phyloP scores from a whole-genome alignment of 1,140 invertebrate species.

The Drosophila pandora region DNA sequence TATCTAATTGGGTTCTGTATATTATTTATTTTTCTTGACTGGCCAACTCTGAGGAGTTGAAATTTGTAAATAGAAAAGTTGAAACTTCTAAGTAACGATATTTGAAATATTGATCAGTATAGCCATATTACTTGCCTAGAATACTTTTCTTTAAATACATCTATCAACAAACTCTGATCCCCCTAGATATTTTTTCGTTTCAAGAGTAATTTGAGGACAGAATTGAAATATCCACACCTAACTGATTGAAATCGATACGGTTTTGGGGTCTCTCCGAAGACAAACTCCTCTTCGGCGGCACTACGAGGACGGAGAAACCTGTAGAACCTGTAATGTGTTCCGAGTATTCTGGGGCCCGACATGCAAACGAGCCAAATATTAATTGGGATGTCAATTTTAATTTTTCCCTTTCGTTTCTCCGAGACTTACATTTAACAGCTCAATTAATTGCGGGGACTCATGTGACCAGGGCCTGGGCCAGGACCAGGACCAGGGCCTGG shows the following conservation, averaged over 20 bases:
- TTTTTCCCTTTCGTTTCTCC: constrained; percentile 78
- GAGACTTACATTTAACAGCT: constrained; percentile 80
- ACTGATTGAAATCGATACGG: constrained; percentile 46
- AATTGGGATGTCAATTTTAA: constrained; percentile 74
- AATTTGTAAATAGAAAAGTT: neutral
- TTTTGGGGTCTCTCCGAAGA: neutral
- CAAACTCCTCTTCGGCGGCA: constrained; percentile 15
- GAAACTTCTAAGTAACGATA: too few relatives aligned
- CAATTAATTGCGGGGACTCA: constrained; percentile 73
- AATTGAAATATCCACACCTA: constrained; percentile 51
- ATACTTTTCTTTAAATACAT: too few relatives aligned
- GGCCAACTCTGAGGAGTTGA: neutral
- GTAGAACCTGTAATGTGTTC: constrained; percentile 42
- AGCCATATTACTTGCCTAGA: too few relatives aligned
- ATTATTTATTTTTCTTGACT: constrained; percentile 11
- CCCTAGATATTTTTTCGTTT: neutral
- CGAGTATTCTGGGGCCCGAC: constrained; percentile 40
- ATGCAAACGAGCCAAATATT: constrained; percentile 75
- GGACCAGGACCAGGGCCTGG: constrained; percentile 1
- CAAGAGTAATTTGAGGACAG: constrained; percentile 20
- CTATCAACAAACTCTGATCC: neutral
- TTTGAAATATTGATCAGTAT: too few relatives aligned
- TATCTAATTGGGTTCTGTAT: constrained; percentile 33
- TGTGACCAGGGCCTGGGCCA: constrained; percentile 46
- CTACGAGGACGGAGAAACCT: constrained; percentile 34